Conservation (phyloP, 2,113 vertebrate species). For the Pungitius pungitius region DNA sequence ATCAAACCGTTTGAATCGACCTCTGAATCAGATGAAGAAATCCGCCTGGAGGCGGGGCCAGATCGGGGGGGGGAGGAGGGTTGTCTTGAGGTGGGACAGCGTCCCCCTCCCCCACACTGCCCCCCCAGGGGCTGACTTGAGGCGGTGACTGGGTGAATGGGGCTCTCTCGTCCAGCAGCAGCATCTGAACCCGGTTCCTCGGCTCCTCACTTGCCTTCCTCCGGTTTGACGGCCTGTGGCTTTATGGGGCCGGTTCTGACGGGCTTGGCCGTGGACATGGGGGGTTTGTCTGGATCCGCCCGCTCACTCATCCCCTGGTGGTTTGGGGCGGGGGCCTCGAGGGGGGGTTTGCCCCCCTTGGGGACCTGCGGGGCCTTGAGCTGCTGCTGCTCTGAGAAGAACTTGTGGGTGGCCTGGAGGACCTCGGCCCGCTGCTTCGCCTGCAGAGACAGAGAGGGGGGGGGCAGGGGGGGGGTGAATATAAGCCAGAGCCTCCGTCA, state of each 20-base stretch:
- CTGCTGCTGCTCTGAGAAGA: conserved; percentile 94
- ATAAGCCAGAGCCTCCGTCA: not conserved
- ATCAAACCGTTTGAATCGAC: conserved; percentile 50
- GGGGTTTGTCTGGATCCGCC: conserved; percentile 85
- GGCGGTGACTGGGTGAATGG: conserved; percentile 54
- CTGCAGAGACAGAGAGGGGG: conserved; percentile 69
- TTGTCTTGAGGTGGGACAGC: conserved; percentile 31
- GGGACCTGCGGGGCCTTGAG: conserved; percentile 87
- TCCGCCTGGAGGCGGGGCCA: conserved; percentile 60
- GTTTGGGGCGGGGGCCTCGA: conserved; percentile 81
- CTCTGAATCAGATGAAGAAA: conserved; percentile 59
- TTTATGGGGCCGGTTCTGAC: conserved; percentile 99
- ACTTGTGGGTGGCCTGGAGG: conserved; percentile 97
- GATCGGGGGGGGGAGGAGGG: conserved; percentile 43
- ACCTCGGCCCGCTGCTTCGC: conserved; percentile 99
- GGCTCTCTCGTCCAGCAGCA: conserved; percentile 12
- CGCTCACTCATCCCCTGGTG: conserved; percentile 80
- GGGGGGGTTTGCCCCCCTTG: conserved; percentile 87
- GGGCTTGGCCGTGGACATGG: conserved; percentile 86
- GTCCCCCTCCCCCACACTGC: conserved; percentile 41
- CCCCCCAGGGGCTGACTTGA: conserved; percentile 55
- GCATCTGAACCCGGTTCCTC: conserved; percentile 21
- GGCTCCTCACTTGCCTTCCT: conserved; percentile 90
- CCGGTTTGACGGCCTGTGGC: conserved; percentile 97
- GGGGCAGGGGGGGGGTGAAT: not conserved